These are phyloP conservation scores for Centrocercus urophasianus DNA, from an alignment of 2,113 vertebrate species.

Conservation along the genomic window DNA sequence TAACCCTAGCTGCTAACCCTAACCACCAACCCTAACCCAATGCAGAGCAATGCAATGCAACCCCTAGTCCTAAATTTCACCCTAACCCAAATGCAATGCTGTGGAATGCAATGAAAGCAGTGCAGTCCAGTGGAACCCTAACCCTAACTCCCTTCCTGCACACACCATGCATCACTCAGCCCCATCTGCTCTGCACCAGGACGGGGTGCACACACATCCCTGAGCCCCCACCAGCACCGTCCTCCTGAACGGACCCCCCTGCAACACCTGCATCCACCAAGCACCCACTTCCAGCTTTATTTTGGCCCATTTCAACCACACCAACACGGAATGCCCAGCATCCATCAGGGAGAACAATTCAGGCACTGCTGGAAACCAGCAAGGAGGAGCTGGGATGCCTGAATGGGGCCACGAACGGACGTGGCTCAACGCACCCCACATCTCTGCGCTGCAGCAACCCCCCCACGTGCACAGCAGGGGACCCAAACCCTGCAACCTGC, in stretches of 20 bases:
- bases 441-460: background rate
- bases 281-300: background rate
- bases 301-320: background rate
- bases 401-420: background rate
- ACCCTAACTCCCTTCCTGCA: background rate
- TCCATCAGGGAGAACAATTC: background rate
- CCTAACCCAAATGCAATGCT: too few species aligned
- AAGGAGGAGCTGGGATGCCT: background rate
- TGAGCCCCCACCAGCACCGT: rapidly evolving
- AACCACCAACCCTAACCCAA: too few species aligned
- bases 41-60: too few species aligned
- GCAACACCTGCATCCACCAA: background rate
- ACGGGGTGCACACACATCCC: background rate
- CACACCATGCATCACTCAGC: background rate
- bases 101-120: too few species aligned
- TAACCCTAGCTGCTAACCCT: too few species aligned
- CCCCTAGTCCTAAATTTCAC: too few species aligned
- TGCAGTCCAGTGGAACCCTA: too few species aligned
- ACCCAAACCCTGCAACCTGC: too few species aligned
- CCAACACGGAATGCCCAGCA: too few species aligned
- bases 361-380: background rate
- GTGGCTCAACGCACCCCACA: background rate
- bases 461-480: rapidly evolving
- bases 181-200: background rate
- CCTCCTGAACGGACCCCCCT: background rate